Percentiles rank a stretch among this genome's conserved stretches.
phyloP scores from a whole-genome alignment of 2,888 invertebrate genomes.

The Trachelus iudaicus region DNA sequence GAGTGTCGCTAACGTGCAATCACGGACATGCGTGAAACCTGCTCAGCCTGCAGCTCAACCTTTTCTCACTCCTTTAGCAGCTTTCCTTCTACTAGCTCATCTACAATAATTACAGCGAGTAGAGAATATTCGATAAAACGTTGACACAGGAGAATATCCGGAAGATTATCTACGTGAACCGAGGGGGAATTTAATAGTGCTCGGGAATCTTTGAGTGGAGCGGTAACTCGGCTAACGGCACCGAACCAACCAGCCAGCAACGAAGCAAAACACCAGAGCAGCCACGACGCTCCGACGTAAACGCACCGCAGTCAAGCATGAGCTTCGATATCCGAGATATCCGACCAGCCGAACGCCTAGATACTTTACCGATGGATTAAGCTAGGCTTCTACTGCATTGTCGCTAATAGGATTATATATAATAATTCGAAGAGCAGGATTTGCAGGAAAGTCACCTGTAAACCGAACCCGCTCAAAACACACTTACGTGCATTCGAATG shows the following conservation, averaged over 20 bases:
- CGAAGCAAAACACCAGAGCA: too few species aligned
- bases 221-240: constrained; percentile 2
- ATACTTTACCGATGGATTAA: constrained; percentile 7
- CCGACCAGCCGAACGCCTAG: constrained; percentile 8
- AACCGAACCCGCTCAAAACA: background rate
- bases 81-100: too few species aligned
- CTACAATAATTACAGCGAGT: too few species aligned
- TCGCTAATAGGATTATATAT: constrained; percentile 25
- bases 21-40: background rate
- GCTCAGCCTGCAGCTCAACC: too few species aligned
- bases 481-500: background rate
- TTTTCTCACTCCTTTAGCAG: too few species aligned
- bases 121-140: too few species aligned
- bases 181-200: constrained; percentile 12
- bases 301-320: constrained; percentile 7
- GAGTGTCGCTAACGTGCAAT: background rate
- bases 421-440: constrained; percentile 19
- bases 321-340: constrained; percentile 22
- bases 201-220: constrained; percentile 16
- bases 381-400: constrained; percentile 18
- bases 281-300: too few species aligned
- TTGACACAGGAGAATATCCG: background rate
- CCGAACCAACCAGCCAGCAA: too few species aligned
- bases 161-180: constrained; percentile 16
- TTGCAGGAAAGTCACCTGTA: background rate